Base-by-base conservation (phyloP, 2,113 vertebrate genomes). In the Hippolais icterina region DNA sequence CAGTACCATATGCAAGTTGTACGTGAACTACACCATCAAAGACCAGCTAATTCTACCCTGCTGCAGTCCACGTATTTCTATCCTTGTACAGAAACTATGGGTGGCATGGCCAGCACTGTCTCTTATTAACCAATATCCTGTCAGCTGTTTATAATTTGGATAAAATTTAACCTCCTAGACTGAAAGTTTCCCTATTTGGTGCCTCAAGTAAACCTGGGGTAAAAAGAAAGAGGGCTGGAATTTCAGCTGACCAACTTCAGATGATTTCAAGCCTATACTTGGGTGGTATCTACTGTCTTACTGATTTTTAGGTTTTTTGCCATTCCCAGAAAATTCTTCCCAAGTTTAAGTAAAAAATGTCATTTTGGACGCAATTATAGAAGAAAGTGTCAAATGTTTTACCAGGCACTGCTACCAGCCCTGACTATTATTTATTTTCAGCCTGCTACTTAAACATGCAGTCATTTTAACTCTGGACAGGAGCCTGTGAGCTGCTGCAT, bases 51-150 rank as follows among this genome's bases (percentile, higher is more conserved):
- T 66, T 69, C 66, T 33, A 86, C 39, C 16, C 17, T 2, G 61
- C 47, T 39, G 42, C 33, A 83, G 53, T 12, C 71, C 35, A 11
- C 4, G 12, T 21, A 65, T 47, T 87, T 53, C 70, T 50, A 4
- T 9, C 33, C 66, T 87, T 85, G 77, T 15, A 63, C 27, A 90
- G 71, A 75, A 80, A 65, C 63, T 27, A 53, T 35, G 75, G 37
- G 88, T 80, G 85, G 74, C 64, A 75, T 18, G n/a, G 74, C 56
- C 60, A 83, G 65, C n/a, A 59, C 37, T 87, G 81, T 60, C 78
- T 94, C 78, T 50, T 90, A 94, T 74, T 96, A 96, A 83, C 50
- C 42, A 74, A 77, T 66, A 93, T 85, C 74, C 87, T 94, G 75
- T 27, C 82, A 88, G 50, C 27, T 94, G 66, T 93, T 93, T 74